These are phyloP conservation scores for Holothuria leucospilota DNA, from an alignment of 53 echinoderm and acorn worm species.

Conservation along the genomic window DNA sequence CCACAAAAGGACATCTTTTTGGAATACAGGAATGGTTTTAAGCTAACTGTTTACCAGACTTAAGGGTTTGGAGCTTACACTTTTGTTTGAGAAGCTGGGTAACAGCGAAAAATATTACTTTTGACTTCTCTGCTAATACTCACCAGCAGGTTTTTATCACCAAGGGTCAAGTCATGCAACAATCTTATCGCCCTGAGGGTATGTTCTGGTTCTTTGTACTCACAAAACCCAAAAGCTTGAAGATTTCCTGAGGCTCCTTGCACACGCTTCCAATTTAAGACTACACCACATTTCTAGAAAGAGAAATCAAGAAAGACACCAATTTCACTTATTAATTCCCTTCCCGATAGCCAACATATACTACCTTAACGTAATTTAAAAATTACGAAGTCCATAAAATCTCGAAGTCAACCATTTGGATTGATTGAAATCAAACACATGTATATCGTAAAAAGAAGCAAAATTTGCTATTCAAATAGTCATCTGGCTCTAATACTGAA, in stretches of 20 bases:
- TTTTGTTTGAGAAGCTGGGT: neutral
- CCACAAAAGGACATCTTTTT: no score
- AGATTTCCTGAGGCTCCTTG: slow-evolving; percentile 98
- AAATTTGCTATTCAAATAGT: no score
- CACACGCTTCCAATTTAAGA: slow-evolving; percentile 94
- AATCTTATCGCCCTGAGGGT: slow-evolving; percentile 91
- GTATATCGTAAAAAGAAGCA: no score
- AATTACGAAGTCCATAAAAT: no score
- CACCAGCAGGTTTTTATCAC: slow-evolving; percentile 92
- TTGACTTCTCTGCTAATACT: slow-evolving; percentile 34
- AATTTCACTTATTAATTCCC: neutral
- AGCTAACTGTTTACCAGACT: no score
- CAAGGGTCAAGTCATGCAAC: slow-evolving; percentile 88
- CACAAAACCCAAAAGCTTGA: slow-evolving; percentile 99
- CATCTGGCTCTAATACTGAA: no score
- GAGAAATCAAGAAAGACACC: neutral
- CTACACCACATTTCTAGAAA: slow-evolving; percentile 79
- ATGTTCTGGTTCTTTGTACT: slow-evolving; percentile 88
- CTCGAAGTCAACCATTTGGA: no score
- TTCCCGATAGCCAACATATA: neutral
- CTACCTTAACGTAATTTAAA: no score
- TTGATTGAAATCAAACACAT: no score
- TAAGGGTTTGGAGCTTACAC: neutral
- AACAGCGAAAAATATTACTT: slow-evolving; percentile 7
- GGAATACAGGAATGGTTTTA: no score